phyloP scores from a whole-genome alignment of 2,113 vertebrate species.

The Emberiza fucata region DNA sequence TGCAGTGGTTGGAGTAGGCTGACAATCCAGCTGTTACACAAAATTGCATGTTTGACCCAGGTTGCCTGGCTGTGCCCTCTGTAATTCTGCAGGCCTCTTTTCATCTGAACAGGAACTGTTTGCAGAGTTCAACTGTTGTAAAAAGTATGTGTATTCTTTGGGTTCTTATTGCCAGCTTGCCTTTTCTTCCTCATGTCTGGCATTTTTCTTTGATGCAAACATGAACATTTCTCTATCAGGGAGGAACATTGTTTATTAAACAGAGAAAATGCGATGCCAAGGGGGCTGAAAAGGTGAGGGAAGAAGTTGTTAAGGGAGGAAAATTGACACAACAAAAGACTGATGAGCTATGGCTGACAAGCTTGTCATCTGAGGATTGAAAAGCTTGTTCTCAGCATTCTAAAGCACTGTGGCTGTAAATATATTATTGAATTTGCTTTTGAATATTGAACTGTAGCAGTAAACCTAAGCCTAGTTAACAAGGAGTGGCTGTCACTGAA shows the following conservation, averaged over 20 bases:
- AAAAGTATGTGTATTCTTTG: background rate
- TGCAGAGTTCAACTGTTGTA: background rate
- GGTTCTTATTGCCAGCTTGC: background rate
- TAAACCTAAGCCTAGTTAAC: background rate
- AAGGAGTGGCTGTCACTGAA: background rate
- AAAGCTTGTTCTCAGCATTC: background rate
- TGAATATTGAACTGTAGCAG: background rate
- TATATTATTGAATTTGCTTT: background rate
- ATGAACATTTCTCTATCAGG: background rate
- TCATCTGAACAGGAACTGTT: background rate
- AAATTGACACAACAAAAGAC: background rate
- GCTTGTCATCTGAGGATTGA: background rate
- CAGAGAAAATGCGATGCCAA: background rate
- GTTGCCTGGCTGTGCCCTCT: background rate
- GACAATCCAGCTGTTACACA: background rate
- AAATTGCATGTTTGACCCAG: background rate
- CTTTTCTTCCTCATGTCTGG: background rate
- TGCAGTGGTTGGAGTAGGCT: background rate
- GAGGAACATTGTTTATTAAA: background rate
- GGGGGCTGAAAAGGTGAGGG: background rate
- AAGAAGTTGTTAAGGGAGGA: background rate
- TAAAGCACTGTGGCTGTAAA: background rate
- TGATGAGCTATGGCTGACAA: background rate
- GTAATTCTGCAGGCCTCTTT: background rate
- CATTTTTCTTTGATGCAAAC: background rate